phyloP scores from a whole-genome alignment of 2,797 vertebrate genomes.

The Muscicapa striata region DNA sequence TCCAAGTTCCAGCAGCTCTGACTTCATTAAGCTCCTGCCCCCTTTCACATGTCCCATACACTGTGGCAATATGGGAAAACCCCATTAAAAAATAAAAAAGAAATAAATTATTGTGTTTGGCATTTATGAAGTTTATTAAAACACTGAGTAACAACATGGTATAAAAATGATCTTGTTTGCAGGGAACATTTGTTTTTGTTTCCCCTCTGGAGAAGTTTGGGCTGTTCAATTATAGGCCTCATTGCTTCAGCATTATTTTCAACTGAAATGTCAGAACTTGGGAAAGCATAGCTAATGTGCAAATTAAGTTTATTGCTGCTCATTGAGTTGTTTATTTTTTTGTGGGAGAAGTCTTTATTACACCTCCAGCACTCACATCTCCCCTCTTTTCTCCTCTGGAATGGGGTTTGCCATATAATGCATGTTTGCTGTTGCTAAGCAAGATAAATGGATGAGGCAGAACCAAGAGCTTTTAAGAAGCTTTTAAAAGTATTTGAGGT shows the following conservation, averaged over 20 bases:
- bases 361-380: slow-evolving; percentile 61
- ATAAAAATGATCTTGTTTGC: slow-evolving; percentile 76
- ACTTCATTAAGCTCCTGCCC: neutral
- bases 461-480: slow-evolving; percentile 44
- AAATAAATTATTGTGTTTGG: slow-evolving; percentile 15
- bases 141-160: slow-evolving; percentile 69
- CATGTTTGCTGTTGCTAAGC: slow-evolving; percentile 36
- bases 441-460: slow-evolving; percentile 30
- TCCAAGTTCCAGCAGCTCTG: neutral
- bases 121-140: slow-evolving; percentile 78
- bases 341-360: slow-evolving; percentile 77
- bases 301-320: slow-evolving; percentile 81
- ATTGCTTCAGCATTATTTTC: slow-evolving; percentile 82
- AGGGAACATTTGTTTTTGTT: slow-evolving; percentile 80
- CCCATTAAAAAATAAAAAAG: slow-evolving; percentile 18
- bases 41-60: neutral
- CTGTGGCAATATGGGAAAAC: slow-evolving; percentile 6
- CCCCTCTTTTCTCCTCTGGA: slow-evolving; percentile 37
- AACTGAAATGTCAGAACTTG: slow-evolving; percentile 79
- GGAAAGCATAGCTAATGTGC: slow-evolving; percentile 82
- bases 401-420: neutral
- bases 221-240: slow-evolving; percentile 85
- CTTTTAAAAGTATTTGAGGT: slow-evolving; percentile 43
- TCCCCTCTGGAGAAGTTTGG: slow-evolving; percentile 79
- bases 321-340: slow-evolving; percentile 77